Evolutionary conservation across 2,113 vertebrate species (phyloP).

Genomic region (Platysteira castanea): DNA sequence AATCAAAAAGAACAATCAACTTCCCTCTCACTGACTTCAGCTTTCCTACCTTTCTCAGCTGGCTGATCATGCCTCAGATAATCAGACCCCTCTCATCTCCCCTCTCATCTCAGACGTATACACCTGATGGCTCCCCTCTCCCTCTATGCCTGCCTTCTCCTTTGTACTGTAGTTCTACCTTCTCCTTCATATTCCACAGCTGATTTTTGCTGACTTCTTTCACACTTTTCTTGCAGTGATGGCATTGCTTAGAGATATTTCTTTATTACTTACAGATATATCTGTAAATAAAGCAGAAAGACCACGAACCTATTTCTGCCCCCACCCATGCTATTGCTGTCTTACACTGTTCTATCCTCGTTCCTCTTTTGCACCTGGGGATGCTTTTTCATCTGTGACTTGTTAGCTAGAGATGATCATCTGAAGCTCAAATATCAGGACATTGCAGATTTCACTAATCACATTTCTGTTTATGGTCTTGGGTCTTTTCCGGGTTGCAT

Average conservation of each 20-base stretch:
- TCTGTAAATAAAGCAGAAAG: background rate
- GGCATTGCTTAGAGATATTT: background rate
- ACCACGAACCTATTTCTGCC: background rate
- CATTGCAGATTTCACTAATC: background rate
- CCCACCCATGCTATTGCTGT: background rate
- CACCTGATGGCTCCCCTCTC: background rate
- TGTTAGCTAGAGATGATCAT: background rate
- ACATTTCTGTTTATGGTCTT: background rate
- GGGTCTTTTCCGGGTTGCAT: background rate
- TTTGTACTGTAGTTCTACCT: background rate
- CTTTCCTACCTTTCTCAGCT: background rate
- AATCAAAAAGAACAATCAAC: slow-evolving; percentile 51
- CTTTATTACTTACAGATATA: too few species aligned
- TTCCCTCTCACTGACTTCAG: background rate
- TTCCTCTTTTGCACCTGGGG: background rate
- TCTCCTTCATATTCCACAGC: background rate
- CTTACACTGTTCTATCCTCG: background rate
- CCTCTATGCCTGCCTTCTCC: background rate
- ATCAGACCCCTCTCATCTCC: background rate
- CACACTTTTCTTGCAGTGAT: background rate
- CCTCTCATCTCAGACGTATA: background rate
- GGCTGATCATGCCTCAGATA: background rate
- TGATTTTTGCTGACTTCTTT: background rate
- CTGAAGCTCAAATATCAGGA: background rate
- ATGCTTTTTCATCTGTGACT: background rate